phyloP scores from a whole-genome alignment of 2,888 invertebrate genomes.

The Aleiodes alternator region DNA sequence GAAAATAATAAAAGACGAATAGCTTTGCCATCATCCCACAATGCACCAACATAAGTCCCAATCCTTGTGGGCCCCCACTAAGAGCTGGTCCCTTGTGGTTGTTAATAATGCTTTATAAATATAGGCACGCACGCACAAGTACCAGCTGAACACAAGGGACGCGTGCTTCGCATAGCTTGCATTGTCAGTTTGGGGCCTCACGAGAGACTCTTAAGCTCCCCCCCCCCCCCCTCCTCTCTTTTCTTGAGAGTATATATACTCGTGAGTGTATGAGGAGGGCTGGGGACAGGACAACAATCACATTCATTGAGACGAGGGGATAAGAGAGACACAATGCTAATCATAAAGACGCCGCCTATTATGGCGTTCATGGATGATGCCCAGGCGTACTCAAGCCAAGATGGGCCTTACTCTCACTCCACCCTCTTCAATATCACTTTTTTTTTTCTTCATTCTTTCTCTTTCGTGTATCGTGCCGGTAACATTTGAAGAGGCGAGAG shows the following conservation, averaged over 20 bases:
- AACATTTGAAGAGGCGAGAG: constrained; percentile 37
- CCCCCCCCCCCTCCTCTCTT: neutral
- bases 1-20: constrained; percentile 39
- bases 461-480: neutral
- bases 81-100: constrained; percentile 63
- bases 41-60: constrained; percentile 47
- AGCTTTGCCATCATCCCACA: constrained; percentile 23
- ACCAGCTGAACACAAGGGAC: constrained; percentile 65
- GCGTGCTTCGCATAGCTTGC: constrained; percentile 74
- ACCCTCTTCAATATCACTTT: constrained; percentile 12
- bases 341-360: constrained; percentile 75
- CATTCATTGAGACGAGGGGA: constrained; percentile 68
- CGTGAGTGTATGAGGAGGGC: constrained; percentile 50
- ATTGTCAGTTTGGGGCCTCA: constrained; percentile 60
- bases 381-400: constrained; percentile 42
- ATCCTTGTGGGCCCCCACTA: constrained; percentile 48
- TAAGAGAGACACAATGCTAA: constrained; percentile 72
- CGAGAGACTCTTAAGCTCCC: constrained; percentile 36
- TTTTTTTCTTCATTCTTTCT: constrained; percentile 3
- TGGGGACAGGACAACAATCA: constrained; percentile 72
- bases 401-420: constrained; percentile 36
- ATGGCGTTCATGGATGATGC: constrained; percentile 62
- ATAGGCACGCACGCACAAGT: constrained; percentile 68
- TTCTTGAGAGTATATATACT: constrained; percentile 39
- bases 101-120: constrained; percentile 74